Conservation (phyloP, 2,888 invertebrate species). For the Drosophila seclusa region DNA sequence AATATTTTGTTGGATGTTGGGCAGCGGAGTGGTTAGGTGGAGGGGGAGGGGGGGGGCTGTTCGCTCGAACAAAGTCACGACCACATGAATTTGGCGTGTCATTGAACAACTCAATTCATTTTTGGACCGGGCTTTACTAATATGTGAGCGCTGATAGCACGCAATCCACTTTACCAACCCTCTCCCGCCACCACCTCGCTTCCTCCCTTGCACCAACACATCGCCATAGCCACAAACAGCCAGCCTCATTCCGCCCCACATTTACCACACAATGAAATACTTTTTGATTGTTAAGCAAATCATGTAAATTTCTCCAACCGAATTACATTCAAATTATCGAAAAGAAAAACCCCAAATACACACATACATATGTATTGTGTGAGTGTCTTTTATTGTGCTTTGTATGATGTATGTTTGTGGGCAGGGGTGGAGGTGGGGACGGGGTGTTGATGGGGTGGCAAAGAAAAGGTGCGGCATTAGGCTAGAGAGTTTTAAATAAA, state of each 20-base stretch:
- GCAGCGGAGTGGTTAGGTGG: not conserved
- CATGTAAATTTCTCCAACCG: constrained; percentile 73
- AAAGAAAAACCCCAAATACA: constrained; percentile 22
- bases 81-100: constrained; percentile 64
- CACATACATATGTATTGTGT: constrained; percentile 14
- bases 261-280: constrained; percentile 39
- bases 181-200: not conserved
- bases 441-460: not conserved
- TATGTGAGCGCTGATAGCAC: constrained; percentile 32
- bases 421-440: not conserved
- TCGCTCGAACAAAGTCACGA: constrained; percentile 29
- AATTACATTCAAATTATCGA: constrained; percentile 75
- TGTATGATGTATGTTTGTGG: constrained; percentile 7
- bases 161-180: constrained; percentile 22
- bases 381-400: constrained; percentile 18
- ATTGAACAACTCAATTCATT: constrained; percentile 72
- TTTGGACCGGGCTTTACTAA: constrained; percentile 17
- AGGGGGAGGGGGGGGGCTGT: not conserved
- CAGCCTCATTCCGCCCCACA: not conserved
- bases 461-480: constrained; percentile 33
- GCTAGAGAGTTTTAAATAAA: constrained; percentile 66
- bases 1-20: constrained; percentile 48
- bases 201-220: constrained; percentile 1
- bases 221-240: not conserved
- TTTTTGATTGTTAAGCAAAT: constrained; percentile 70